phyloP scores from a whole-genome alignment of 2,113 vertebrate species.

The Prinia subflava region DNA sequence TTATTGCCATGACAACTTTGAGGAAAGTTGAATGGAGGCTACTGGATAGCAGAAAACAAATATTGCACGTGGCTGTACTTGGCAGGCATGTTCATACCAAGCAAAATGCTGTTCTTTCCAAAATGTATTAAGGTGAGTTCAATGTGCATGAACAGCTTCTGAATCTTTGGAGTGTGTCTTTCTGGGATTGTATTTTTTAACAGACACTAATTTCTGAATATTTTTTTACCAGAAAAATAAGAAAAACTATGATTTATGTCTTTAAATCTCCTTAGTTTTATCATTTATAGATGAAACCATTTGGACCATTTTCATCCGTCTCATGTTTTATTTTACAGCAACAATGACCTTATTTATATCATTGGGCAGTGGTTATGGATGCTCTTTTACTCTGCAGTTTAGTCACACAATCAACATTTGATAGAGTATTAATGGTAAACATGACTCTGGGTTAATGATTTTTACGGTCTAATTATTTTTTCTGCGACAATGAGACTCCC shows the following conservation, averaged over 20 bases:
- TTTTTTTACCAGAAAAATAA: background rate
- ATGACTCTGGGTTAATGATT: conserved; percentile 38
- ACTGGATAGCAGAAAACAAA: conserved; percentile 4
- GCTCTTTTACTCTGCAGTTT: background rate
- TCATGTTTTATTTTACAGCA: background rate
- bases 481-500: background rate
- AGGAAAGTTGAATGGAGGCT: conserved; percentile 38
- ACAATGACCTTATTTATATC: background rate
- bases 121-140: background rate
- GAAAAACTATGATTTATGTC: background rate
- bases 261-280: background rate
- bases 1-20: conserved; percentile 50
- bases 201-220: background rate
- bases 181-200: background rate
- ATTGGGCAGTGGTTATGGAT: background rate
- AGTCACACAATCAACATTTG: conserved; percentile 43
- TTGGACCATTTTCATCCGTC: background rate
- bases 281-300: background rate
- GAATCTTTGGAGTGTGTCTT: background rate
- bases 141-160: background rate
- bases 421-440: conserved; percentile 47
- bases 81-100: background rate
- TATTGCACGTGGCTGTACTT: background rate
- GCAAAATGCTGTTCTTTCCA: background rate
- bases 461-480: conserved; percentile 55